phyloP scores from a whole-genome alignment of 2,888 invertebrate species.

The Hydriomena furcata region DNA sequence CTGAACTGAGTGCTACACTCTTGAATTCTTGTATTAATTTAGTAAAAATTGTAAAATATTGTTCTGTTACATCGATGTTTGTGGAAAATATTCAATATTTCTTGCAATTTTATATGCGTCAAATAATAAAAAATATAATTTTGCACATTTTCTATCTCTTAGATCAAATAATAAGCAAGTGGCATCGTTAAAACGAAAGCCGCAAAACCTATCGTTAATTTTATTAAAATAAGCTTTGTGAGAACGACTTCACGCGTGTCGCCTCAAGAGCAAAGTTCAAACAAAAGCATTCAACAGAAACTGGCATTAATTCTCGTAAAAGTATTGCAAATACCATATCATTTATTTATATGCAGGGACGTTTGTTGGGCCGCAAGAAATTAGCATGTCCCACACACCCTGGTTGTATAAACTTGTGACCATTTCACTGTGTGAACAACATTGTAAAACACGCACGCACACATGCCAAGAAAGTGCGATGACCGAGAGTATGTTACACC shows the following conservation, averaged over 20 bases:
- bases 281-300: conserved; percentile 30
- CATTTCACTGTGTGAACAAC: conserved; percentile 34
- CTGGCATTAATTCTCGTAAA: conserved; percentile 40
- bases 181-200: too few species aligned
- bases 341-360: conserved; percentile 42
- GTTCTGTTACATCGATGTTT: too few species aligned
- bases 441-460: conserved; percentile 25
- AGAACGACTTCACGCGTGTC: conserved; percentile 9
- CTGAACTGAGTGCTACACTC: too few species aligned
- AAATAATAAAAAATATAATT: too few species aligned
- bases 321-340: conserved; percentile 50
- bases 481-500: conserved; percentile 75
- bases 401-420: conserved; percentile 30
- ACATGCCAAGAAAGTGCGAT: conserved; percentile 53
- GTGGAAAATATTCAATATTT: too few species aligned
- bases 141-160: too few species aligned
- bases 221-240: not conserved
- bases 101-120: too few species aligned
- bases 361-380: conserved; percentile 64
- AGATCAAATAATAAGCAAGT: too few species aligned
- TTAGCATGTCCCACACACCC: conserved; percentile 62
- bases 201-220: too few species aligned
- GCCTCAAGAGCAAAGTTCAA: conserved; percentile 30
- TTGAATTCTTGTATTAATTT: too few species aligned
- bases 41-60: too few species aligned